phyloP scores from a whole-genome alignment of 2,113 vertebrate species.

The Brachyhypopomus gauderio region DNA sequence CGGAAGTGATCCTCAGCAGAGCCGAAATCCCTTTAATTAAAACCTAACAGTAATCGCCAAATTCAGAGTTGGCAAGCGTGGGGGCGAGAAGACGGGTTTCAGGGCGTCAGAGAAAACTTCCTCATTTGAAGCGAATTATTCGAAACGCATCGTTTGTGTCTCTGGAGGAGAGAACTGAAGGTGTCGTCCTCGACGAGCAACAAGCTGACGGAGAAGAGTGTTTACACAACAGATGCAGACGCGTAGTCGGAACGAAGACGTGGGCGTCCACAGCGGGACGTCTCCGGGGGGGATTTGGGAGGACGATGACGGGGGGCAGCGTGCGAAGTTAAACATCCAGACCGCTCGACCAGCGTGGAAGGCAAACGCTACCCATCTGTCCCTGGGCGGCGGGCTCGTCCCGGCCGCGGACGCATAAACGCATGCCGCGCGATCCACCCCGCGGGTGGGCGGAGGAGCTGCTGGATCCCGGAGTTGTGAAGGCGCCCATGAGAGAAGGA shows the following conservation, averaged over 20 bases:
- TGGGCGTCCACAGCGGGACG: slow-evolving; percentile 55
- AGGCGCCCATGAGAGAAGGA: neutral
- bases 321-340: slow-evolving; percentile 71
- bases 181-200: neutral
- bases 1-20: slow-evolving; percentile 50
- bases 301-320: slow-evolving; percentile 59
- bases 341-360: slow-evolving; percentile 60
- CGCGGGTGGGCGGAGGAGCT: slow-evolving; percentile 16
- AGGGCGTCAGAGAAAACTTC: slow-evolving; percentile 56
- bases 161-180: slow-evolving; percentile 22
- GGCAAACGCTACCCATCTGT: slow-evolving; percentile 65
- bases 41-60: slow-evolving; percentile 60
- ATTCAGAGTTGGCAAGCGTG: slow-evolving; percentile 54
- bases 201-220: slow-evolving; percentile 32
- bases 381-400: slow-evolving; percentile 30
- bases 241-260: slow-evolving; percentile 54
- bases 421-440: slow-evolving; percentile 10
- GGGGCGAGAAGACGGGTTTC: slow-evolving; percentile 52
- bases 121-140: slow-evolving; percentile 61
- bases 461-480: neutral
- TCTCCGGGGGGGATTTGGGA: slow-evolving; percentile 26
- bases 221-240: slow-evolving; percentile 67
- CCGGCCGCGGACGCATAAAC: slow-evolving; percentile 56
- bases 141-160: slow-evolving; percentile 62
- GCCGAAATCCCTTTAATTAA: slow-evolving; percentile 70